These are phyloP conservation scores for Muscicapa adusta DNA, from an alignment of 2,113 vertebrate species.

Conservation along the genomic window DNA sequence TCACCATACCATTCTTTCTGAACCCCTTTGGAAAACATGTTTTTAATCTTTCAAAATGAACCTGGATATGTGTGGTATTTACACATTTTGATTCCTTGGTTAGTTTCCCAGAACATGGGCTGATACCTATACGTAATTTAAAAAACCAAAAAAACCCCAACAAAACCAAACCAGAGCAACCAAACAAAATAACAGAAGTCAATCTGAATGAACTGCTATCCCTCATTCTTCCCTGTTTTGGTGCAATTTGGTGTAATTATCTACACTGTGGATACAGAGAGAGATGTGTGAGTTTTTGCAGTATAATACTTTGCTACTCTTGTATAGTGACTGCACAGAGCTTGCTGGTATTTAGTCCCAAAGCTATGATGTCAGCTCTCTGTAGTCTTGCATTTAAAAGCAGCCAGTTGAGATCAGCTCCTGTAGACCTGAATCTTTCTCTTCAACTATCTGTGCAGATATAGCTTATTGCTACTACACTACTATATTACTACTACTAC, in stretches of 20 bases:
- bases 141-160: not conserved
- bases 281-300: not conserved
- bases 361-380: not conserved
- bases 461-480: not conserved
- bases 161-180: not conserved
- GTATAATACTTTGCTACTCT: not conserved
- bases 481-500: no score
- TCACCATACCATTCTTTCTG: constrained; percentile 26
- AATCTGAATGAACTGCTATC: not conserved
- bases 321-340: not conserved
- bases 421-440: not conserved
- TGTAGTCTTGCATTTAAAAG: not conserved
- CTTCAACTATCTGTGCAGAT: not conserved
- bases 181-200: not conserved
- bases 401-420: not conserved
- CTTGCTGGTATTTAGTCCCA: not conserved
- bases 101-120: not conserved
- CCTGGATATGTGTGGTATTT: not conserved
- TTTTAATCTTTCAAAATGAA: constrained; percentile 1
- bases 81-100: not conserved
- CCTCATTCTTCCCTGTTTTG: not conserved
- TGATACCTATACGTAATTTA: not conserved
- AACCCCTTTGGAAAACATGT: constrained; percentile 33
- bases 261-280: not conserved
- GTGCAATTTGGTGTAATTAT: not conserved